Evolutionary conservation across 2,113 vertebrate genomes (phyloP).

Genomic region (Origma solitaria): DNA sequence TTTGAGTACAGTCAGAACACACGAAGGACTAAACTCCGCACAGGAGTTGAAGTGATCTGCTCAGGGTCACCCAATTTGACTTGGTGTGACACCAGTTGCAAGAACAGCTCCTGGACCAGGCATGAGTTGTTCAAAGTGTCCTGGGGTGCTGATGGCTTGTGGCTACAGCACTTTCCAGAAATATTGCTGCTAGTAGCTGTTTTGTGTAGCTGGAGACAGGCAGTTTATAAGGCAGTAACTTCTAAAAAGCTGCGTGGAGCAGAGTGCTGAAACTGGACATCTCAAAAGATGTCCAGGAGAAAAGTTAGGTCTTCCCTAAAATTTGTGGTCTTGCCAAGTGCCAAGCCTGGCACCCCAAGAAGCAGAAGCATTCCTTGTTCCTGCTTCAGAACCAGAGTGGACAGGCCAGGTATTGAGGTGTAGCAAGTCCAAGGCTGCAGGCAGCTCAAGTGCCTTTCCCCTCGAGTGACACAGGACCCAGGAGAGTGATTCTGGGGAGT

Average conservation of each 20-base stretch:
- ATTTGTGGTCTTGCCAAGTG: not conserved
- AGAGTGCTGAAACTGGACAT: not conserved
- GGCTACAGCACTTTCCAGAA: not conserved
- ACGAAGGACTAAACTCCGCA: fast-evolving
- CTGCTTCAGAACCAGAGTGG: not conserved
- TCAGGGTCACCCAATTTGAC: not conserved
- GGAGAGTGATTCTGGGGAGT: not conserved
- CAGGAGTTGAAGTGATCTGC: not conserved
- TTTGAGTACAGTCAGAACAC: not conserved
- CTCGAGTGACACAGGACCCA: not conserved
- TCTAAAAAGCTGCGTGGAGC: not conserved
- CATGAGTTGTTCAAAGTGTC: not conserved
- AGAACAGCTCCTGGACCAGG: not conserved
- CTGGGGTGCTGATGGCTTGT: not conserved
- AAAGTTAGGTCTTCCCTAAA: not conserved
- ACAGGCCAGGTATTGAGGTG: not conserved
- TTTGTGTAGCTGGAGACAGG: not conserved
- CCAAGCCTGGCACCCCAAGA: not conserved
- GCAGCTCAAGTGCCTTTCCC: not conserved
- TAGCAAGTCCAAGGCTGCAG: not conserved
- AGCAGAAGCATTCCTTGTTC: not conserved
- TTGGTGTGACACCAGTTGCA: not conserved
- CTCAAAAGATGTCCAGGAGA: not conserved
- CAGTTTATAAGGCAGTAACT: not conserved
- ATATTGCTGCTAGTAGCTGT: not conserved